A percentile compares a stretch with the other conserved stretches of the same genome.
These are phyloP conservation scores for Apodemus speciosus DNA, from an alignment of 2,113 vertebrate species.

Conservation along the genomic window DNA sequence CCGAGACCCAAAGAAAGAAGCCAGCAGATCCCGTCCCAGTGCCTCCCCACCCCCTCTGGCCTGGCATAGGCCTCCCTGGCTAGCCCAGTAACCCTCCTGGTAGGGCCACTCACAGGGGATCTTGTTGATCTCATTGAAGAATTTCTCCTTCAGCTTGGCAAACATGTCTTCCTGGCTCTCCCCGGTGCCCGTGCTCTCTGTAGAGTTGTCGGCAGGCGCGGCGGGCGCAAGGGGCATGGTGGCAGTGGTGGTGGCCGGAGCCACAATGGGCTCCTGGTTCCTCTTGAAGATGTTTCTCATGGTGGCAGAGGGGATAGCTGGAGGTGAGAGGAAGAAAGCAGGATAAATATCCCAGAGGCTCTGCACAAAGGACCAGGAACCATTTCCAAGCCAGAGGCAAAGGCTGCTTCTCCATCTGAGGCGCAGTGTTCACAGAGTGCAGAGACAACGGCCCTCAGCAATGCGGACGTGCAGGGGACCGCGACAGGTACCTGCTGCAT, in stretches of 20 bases:
- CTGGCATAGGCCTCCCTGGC: background rate
- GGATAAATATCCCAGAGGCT: background rate
- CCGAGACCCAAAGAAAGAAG: background rate
- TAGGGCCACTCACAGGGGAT: conserved; percentile 92
- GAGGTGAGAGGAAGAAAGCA: background rate
- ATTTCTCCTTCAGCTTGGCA: conserved; percentile 93
- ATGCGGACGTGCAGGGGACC: background rate
- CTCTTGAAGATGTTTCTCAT: conserved; percentile 93
- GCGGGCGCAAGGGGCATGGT: conserved; percentile 81
- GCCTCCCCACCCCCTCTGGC: background rate
- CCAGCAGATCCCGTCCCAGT: too few relatives aligned
- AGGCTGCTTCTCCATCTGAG: background rate
- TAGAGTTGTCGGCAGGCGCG: conserved; percentile 90
- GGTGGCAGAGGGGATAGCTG: conserved; percentile 62
- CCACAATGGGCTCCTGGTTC: conserved; percentile 85
- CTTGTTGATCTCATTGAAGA: conserved; percentile 95
- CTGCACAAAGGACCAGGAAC: background rate
- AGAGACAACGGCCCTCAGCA: background rate
- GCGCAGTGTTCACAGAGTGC: background rate
- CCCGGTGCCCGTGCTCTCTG: conserved; percentile 82
- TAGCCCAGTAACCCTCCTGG: background rate
- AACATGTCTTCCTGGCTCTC: conserved; percentile 91
- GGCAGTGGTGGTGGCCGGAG: conserved; percentile 60
- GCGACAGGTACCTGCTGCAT: background rate
- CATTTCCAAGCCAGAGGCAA: background rate